phyloP scores from a whole-genome alignment of 2,888 invertebrate species.

The Drosophila leonis region DNA sequence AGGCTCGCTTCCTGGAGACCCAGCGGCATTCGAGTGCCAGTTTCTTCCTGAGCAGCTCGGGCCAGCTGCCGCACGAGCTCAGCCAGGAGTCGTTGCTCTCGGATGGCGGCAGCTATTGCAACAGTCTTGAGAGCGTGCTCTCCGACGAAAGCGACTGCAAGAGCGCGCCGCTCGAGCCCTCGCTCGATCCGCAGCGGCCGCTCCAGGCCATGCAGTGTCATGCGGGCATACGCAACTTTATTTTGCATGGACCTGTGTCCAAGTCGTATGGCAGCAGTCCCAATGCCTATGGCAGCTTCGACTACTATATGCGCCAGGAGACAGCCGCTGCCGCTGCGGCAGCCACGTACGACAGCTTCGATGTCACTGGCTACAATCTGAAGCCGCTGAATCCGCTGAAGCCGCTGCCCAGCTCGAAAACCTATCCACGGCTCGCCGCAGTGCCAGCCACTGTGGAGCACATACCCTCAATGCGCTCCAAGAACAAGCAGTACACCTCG shows the following conservation, averaged over 20 bases:
- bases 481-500: conserved; percentile 84
- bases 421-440: conserved; percentile 80
- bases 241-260: conserved; percentile 85
- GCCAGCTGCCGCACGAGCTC: conserved; percentile 86
- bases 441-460: conserved; percentile 69
- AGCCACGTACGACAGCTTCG: conserved; percentile 84
- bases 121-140: conserved; percentile 92
- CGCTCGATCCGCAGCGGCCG: conserved; percentile 85
- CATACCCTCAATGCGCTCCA: conserved; percentile 83
- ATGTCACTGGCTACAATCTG: conserved; percentile 84
- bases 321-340: conserved; percentile 41
- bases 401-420: conserved; percentile 81
- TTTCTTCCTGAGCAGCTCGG: conserved; percentile 90
- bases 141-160: conserved; percentile 93
- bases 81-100: conserved; percentile 93
- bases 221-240: conserved; percentile 82
- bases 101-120: conserved; percentile 89
- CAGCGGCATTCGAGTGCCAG: conserved; percentile 91
- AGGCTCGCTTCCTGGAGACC: conserved; percentile 86
- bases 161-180: conserved; percentile 90
- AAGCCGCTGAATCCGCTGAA: conserved; percentile 72
- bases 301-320: conserved; percentile 86
- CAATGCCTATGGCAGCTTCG: conserved; percentile 87
- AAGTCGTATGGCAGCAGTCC: conserved; percentile 89
- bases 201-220: conserved; percentile 74